Base-by-base conservation (phyloP, 2,797 vertebrate genomes). In the Halcyon leucocephala region DNA sequence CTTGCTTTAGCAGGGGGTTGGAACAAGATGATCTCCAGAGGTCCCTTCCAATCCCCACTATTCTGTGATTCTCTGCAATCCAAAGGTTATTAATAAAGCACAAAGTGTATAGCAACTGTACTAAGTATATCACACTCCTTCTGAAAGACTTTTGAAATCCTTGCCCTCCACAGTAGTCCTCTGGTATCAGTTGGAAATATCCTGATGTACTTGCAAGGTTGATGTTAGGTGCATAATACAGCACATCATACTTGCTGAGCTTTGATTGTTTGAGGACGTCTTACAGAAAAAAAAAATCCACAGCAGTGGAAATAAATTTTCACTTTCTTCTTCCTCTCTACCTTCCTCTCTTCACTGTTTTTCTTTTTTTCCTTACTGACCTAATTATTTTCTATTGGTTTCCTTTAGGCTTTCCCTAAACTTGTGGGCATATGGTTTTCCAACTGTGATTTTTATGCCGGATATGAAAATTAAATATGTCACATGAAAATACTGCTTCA, bases 371-470 rank as follows among this genome's bases (percentile, higher is more conserved):
- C 46, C 48, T 66, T 83, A 41, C 79, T 93, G 82, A 89, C 90
- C 70, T 70, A 67, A 84, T 93, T 93, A 9, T 87, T 69, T 82
- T 82, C 37, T 52, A 70, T 8, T 44, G 29, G 15, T 41, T 79
- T 41, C 21, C 76, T 86, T 78, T 74, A 88, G 52, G 71, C 82
- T 82, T 86, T 80, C 41, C 69, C 42, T 89, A 84, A 83, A 73
- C 72, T 84, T 84, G 33, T 76, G 71, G 51, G 72, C 76, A 67
- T 91, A 46, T 72, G 62, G 31, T 69, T 90, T 82, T 74, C 80
- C 80, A 92, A 65, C 31, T 88, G 49, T 48, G 89, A 88, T 79
- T 93, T 94, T 94, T 92, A 49, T 71, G 76, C 39, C 7, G 7
- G 82, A 58, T 90, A 41, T 48, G 60, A 62, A 90, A 94, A 94